Evolutionary conservation across 2,888 invertebrate genomes (phyloP).

Genomic region (Keiferia lycopersicella): DNA sequence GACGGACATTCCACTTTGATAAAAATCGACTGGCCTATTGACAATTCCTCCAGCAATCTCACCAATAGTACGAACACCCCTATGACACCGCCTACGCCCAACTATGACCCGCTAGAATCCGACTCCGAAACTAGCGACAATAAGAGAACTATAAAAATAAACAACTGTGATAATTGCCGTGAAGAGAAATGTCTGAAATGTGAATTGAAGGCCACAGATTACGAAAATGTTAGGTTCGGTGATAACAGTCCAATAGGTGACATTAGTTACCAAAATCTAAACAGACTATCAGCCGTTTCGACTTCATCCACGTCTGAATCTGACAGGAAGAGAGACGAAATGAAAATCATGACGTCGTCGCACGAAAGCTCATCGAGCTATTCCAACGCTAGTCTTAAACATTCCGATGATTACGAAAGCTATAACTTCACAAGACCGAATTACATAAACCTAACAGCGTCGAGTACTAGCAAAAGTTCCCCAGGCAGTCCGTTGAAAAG

Average conservation of each 20-base stretch:
- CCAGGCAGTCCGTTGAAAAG: conserved; percentile 74
- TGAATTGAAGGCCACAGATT: conserved; percentile 67
- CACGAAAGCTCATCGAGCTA: conserved; percentile 74
- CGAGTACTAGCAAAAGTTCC: conserved; percentile 65
- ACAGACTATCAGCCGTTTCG: conserved; percentile 71
- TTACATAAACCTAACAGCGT: conserved; percentile 72
- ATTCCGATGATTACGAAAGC: conserved; percentile 66
- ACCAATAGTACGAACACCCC: conserved; percentile 63
- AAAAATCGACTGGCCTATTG: conserved; percentile 72
- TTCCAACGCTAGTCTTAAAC: conserved; percentile 62
- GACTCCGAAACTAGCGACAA: conserved; percentile 72
- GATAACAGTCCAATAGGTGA: conserved; percentile 65
- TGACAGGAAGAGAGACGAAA: conserved; percentile 47
- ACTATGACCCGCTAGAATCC: conserved; percentile 70
- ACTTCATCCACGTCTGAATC: conserved; percentile 67
- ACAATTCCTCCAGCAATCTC: conserved; percentile 58
- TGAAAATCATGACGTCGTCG: conserved; percentile 71
- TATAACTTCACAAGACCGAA: conserved; percentile 66
- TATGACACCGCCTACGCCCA: conserved; percentile 61
- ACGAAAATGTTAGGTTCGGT: conserved; percentile 48
- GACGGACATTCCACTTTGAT: conserved; percentile 74
- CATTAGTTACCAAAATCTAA: conserved; percentile 75
- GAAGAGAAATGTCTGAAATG: conserved; percentile 70
- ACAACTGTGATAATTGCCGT: conserved; percentile 57
- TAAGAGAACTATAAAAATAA: conserved; percentile 66